These are phyloP conservation scores for Pagrus major DNA, from an alignment of 2,113 vertebrate species.

Conservation along the genomic window DNA sequence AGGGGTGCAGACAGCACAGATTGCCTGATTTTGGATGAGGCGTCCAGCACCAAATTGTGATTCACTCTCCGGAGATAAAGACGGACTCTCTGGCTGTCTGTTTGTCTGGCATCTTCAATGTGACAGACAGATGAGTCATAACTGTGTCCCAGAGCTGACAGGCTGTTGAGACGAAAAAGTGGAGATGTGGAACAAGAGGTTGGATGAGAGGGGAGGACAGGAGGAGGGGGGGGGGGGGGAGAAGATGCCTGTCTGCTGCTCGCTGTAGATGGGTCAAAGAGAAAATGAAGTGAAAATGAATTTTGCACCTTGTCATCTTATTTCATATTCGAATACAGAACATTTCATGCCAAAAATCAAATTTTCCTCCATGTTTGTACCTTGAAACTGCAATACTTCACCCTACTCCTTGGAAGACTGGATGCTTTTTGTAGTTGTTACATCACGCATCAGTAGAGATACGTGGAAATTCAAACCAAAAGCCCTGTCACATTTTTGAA, in stretches of 20 bases:
- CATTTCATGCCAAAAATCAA: constrained; percentile 47
- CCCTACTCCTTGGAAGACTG: background rate
- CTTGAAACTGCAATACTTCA: constrained; percentile 18
- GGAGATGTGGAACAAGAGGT: constrained; percentile 69
- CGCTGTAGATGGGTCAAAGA: constrained; percentile 14
- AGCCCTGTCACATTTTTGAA: constrained; percentile 16
- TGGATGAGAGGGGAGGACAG: constrained; percentile 48
- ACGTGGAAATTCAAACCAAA: constrained; percentile 31
- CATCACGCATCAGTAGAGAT: constrained; percentile 38
- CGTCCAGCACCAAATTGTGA: constrained; percentile 66
- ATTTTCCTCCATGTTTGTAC: constrained; percentile 34
- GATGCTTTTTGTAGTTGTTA: constrained; percentile 30
- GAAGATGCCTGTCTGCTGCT: constrained; percentile 36
- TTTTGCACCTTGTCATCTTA: constrained; percentile 29
- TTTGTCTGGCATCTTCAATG: constrained; percentile 72
- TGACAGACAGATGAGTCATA: constrained; percentile 83
- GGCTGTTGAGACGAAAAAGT: constrained; percentile 66
- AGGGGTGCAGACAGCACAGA: constrained; percentile 70
- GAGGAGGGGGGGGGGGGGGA: background rate
- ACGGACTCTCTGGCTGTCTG: constrained; percentile 70
- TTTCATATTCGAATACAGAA: constrained; percentile 10
- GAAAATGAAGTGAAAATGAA: constrained; percentile 61
- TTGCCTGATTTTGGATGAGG: constrained; percentile 68
- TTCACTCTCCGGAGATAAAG: constrained; percentile 65
- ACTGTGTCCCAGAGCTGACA: constrained; percentile 68